Evolutionary conservation across 2,888 invertebrate genomes (phyloP).

Genomic region (Capitulum mitella): DNA sequence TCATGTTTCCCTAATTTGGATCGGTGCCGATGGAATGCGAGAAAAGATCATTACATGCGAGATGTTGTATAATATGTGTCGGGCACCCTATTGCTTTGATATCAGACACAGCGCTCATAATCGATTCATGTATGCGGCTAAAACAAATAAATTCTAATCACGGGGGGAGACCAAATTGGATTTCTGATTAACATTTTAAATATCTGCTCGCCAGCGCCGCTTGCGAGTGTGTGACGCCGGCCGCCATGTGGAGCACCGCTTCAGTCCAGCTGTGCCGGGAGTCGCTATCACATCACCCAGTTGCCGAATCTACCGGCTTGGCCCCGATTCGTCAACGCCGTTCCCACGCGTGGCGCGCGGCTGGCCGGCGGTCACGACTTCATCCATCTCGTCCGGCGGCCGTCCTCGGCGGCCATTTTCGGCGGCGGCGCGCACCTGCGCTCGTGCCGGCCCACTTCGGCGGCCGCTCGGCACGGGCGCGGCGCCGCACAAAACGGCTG

Average conservation of each 20-base stretch:
- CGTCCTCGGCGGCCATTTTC: background rate
- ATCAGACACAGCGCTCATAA: slow-evolving; percentile 9
- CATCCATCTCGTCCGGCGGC: background rate
- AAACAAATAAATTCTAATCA: slow-evolving; percentile 18
- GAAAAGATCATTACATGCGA: slow-evolving; percentile 24
- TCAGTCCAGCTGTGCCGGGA: background rate
- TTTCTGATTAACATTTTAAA: slow-evolving; percentile 24
- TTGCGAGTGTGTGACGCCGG: background rate
- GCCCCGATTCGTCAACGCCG: background rate
- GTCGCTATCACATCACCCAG: background rate
- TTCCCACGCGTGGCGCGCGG: background rate
- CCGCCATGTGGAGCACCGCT: background rate
- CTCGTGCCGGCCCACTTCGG: too few relatives aligned
- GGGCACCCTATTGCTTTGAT: slow-evolving; percentile 21
- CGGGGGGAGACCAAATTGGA: slow-evolving; percentile 22
- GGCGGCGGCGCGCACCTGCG: background rate
- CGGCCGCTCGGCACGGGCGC: too few relatives aligned
- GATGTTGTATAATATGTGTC: slow-evolving; percentile 18
- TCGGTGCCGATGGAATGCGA: slow-evolving; percentile 12
- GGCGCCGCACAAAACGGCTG: too few relatives aligned
- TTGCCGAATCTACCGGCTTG: background rate
- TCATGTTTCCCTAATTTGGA: slow-evolving; percentile 22
- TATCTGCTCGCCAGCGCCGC: too few relatives aligned
- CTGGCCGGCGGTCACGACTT: background rate
- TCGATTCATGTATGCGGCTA: slow-evolving; percentile 21